These are phyloP conservation scores for Neosalanx taihuensis DNA, from an alignment of 2,797 vertebrate genomes.

Conservation along the genomic window DNA sequence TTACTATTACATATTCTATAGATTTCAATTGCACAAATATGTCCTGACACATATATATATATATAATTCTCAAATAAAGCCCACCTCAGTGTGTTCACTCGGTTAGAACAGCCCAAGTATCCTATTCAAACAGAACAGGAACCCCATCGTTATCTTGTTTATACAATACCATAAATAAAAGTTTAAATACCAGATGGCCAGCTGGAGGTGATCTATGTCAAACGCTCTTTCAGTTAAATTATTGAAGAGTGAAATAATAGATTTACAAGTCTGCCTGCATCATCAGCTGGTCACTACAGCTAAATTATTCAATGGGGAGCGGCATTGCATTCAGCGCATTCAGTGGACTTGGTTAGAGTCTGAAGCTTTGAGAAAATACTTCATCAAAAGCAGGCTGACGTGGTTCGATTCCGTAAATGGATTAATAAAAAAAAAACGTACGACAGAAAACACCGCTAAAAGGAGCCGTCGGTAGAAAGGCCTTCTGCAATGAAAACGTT, in stretches of 20 bases:
- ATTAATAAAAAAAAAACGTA: background rate
- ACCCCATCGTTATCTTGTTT: background rate
- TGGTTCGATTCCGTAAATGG: background rate
- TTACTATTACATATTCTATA: no score
- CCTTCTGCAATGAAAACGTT: background rate
- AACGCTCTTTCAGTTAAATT: constrained; percentile 49
- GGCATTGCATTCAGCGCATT: constrained; percentile 26
- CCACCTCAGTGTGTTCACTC: background rate
- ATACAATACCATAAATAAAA: background rate
- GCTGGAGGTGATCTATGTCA: constrained; percentile 9
- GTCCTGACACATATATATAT: no score
- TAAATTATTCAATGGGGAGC: constrained; percentile 68
- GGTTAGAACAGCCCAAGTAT: background rate
- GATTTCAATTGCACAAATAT: no score
- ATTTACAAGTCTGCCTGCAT: constrained; percentile 54
- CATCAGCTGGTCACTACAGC: constrained; percentile 42
- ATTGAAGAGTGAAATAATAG: constrained; percentile 67
- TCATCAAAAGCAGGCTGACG: background rate
- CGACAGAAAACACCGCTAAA: background rate
- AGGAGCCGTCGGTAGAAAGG: background rate
- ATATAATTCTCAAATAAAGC: no score
- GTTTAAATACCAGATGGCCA: constrained; percentile 2
- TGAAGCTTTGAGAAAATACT: constrained; percentile 25
- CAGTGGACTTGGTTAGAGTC: constrained; percentile 20
- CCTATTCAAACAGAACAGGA: no score